Evolutionary conservation across 2,888 invertebrate genomes (phyloP).

Genomic region (Thyatira batis): DNA sequence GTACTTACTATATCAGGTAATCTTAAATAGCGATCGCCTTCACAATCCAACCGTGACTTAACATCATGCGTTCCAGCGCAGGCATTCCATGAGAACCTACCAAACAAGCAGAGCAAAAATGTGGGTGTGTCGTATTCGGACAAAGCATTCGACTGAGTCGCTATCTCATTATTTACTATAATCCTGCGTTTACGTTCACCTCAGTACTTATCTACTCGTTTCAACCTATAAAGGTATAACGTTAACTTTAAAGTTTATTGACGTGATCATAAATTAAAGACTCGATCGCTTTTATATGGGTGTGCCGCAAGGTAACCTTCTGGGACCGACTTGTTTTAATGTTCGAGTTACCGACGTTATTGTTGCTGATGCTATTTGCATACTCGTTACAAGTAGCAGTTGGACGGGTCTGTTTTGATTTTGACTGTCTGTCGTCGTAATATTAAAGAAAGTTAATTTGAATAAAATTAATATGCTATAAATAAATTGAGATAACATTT

Average conservation of each 20-base stretch:
- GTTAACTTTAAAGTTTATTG: not conserved
- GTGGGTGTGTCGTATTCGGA: conserved; percentile 26
- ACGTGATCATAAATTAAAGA: not conserved
- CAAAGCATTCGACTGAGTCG: conserved; percentile 13
- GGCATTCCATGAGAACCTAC: conserved; percentile 16
- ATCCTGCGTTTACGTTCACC: not conserved
- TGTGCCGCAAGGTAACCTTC: not conserved
- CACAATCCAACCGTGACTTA: conserved; percentile 1
- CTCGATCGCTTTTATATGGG: not conserved
- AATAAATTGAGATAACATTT: not conserved
- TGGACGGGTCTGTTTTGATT: conserved; percentile 9
- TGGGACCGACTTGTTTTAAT: not conserved
- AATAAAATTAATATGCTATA: not conserved
- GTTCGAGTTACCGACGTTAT: conserved; percentile 1
- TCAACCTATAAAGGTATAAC: not conserved
- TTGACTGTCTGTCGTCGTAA: conserved; percentile 12
- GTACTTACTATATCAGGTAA: not conserved
- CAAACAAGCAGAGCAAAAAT: conserved; percentile 23
- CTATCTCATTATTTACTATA: conserved; percentile 7
- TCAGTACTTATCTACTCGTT: not conserved
- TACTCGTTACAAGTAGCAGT: conserved; percentile 10
- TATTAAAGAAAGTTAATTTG: conserved; percentile 18
- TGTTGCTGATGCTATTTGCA: conserved; percentile 10
- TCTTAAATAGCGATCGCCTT: conserved; percentile 4
- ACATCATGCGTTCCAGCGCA: conserved; percentile 11